phyloP scores from a whole-genome alignment of 1,140 invertebrate genomes.

The Drosophila eugracilis region DNA sequence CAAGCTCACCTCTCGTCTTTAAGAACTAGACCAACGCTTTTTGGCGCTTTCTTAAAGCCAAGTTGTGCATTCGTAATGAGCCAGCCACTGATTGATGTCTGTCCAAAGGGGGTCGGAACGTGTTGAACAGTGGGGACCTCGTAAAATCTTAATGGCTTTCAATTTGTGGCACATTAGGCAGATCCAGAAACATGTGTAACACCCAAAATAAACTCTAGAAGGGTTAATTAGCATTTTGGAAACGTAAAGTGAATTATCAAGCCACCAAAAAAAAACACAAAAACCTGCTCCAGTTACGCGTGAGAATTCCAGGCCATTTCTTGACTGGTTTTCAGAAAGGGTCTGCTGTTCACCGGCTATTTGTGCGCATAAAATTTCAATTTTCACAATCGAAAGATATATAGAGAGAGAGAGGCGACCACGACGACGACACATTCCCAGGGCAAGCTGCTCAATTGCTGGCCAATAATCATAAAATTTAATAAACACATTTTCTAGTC shows the following conservation, averaged over 20 bases:
- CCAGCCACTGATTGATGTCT: constrained; percentile 69
- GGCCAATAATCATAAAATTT: constrained; percentile 83
- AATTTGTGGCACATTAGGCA: constrained; percentile 80
- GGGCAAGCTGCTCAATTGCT: constrained; percentile 70
- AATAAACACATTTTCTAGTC: constrained; percentile 72
- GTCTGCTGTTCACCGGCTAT: background rate
- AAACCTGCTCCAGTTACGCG: constrained; percentile 82
- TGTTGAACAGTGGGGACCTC: constrained; percentile 19
- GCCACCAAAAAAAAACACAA: constrained; percentile 49
- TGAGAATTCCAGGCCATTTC: constrained; percentile 70
- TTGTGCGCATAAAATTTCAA: constrained; percentile 77
- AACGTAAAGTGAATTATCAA: constrained; percentile 80
- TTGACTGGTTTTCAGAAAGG: constrained; percentile 22
- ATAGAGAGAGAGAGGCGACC: background rate
- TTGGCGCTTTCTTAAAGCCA: constrained; percentile 45
- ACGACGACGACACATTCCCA: constrained; percentile 62
- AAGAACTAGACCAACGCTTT: constrained; percentile 52
- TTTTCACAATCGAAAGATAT: constrained; percentile 52
- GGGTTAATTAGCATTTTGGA: constrained; percentile 78
- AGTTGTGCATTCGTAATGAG: constrained; percentile 68
- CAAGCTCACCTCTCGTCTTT: constrained; percentile 37
- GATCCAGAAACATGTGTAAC: constrained; percentile 67
- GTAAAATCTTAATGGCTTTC: constrained; percentile 73
- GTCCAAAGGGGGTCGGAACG: constrained; percentile 49
- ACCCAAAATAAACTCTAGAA: constrained; percentile 9